phyloP scores from a whole-genome alignment of 2,113 vertebrate genomes.

The Phalacrocorax carbo region DNA sequence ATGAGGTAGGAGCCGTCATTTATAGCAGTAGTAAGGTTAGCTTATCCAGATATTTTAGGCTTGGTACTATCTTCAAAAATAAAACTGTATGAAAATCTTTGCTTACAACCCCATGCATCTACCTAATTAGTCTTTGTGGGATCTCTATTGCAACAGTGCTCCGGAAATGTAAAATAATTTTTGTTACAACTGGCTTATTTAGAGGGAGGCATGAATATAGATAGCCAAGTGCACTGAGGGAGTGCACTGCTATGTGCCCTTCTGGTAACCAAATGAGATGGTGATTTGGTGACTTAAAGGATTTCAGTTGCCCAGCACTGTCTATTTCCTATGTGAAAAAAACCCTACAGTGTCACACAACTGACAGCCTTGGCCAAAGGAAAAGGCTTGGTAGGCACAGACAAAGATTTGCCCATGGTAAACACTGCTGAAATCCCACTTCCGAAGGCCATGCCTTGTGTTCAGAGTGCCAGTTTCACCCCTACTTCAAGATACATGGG shows the following conservation, averaged over 20 bases:
- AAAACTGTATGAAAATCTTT: not conserved
- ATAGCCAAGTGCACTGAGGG: not conserved
- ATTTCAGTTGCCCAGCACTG: not conserved
- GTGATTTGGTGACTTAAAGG: not conserved
- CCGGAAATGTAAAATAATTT: not conserved
- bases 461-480: not conserved
- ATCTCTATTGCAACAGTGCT: not conserved
- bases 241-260: not conserved
- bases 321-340: not conserved
- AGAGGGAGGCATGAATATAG: not conserved
- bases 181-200: not conserved
- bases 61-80: not conserved
- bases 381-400: not conserved
- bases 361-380: not conserved
- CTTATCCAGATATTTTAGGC: not conserved
- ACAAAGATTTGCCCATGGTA: not conserved
- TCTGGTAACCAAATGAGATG: not conserved
- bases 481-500: constrained; percentile 29
- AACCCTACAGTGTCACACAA: not conserved
- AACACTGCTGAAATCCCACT: not conserved
- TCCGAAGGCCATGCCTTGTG: not conserved
- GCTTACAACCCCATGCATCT: not conserved
- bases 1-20: not conserved
- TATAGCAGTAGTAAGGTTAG: not conserved
- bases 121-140: not conserved